Percentiles rank a stretch among this genome's conserved stretches.
Conservation (phyloP, 2,113 vertebrate genomes). For the Callocephalon fimbriatum region DNA sequence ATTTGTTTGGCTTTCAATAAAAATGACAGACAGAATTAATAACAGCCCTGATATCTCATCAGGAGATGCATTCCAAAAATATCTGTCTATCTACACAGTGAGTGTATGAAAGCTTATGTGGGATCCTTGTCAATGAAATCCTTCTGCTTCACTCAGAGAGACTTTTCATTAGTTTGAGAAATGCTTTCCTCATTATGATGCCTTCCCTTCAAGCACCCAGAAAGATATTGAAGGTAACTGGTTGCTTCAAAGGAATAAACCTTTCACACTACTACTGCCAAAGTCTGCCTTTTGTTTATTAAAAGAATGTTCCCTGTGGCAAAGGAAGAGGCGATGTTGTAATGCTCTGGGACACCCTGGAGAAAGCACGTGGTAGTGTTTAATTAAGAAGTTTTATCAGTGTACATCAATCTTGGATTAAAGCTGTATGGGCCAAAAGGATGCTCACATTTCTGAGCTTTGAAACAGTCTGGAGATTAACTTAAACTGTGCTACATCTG, state of each 20-base stretch:
- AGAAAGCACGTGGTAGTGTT: neutral
- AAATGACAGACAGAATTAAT: constrained; percentile 49
- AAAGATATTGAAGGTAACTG: neutral
- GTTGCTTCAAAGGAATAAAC: neutral
- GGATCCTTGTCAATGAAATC: constrained; percentile 7
- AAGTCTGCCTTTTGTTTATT: neutral
- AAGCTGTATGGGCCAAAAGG: neutral
- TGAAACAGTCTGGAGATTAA: neutral
- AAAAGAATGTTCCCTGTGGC: neutral
- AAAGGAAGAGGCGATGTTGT: neutral
- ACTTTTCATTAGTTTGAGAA: constrained; percentile 6
- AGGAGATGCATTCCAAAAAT: constrained; percentile 61
- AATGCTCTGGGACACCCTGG: neutral
- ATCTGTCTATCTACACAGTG: neutral
- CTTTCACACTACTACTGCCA: neutral
- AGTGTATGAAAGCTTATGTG: neutral
- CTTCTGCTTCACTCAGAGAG: neutral
- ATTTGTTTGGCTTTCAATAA: constrained; percentile 47
- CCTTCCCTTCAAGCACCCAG: neutral
- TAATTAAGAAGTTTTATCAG: neutral
- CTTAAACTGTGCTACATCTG: neutral
- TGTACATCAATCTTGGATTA: neutral
- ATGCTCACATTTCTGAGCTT: neutral
- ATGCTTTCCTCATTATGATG: neutral
- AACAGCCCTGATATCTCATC: constrained; percentile 33